These are phyloP conservation scores for Nemurella pictetii DNA, from an alignment of 2,888 invertebrate species.

Conservation along the genomic window DNA sequence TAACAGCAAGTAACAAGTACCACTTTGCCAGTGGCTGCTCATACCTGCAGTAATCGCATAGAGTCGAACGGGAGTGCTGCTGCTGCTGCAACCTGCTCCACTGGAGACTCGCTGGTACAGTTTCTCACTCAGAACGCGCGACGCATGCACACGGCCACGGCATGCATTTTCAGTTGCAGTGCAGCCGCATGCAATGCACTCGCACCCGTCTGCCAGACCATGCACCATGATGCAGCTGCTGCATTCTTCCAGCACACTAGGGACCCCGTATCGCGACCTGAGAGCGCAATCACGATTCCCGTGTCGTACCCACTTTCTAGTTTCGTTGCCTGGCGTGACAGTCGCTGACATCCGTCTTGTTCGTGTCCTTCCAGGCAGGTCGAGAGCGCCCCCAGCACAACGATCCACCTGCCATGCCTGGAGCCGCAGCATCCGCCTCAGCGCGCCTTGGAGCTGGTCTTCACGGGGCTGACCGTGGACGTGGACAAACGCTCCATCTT, in stretches of 20 bases:
- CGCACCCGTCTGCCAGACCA: neutral
- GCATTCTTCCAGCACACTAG: no score
- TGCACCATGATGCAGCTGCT: neutral
- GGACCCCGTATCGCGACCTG: no score
- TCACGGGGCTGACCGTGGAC: constrained; percentile 61
- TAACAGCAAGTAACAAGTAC: neutral
- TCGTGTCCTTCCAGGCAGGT: constrained; percentile 34
- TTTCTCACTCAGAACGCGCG: no score
- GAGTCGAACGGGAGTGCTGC: neutral
- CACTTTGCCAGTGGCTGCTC: neutral
- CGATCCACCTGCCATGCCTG: constrained; percentile 57
- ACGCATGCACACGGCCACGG: no score
- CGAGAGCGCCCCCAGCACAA: constrained; percentile 35
- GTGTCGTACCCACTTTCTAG: neutral
- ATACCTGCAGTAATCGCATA: neutral
- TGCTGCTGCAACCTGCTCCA: neutral
- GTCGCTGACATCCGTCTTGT: neutral
- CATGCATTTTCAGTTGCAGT: no score
- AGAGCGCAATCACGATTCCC: neutral
- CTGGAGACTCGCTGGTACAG: neutral
- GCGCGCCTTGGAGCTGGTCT: constrained; percentile 68
- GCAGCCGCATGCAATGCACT: no score
- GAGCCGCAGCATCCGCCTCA: constrained; percentile 56
- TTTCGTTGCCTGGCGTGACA: neutral
- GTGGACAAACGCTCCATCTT: constrained; percentile 63